phyloP scores from a whole-genome alignment of 2,797 vertebrate species.

The Propithecus deckenii region DNA sequence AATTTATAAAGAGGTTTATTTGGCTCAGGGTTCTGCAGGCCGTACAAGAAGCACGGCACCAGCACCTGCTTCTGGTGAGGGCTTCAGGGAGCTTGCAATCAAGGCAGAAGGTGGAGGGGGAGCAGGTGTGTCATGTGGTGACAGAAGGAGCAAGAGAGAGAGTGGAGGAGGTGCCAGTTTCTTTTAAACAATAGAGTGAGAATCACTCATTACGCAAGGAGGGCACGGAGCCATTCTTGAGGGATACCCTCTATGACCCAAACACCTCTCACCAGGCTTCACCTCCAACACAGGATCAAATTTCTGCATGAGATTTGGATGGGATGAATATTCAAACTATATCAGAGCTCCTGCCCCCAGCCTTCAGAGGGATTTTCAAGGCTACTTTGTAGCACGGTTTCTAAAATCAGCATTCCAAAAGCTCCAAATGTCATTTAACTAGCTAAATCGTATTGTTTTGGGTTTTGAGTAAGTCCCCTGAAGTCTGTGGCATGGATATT shows the following conservation, averaged over 20 bases:
- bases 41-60: not conserved
- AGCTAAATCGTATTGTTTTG: not conserved
- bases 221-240: not conserved
- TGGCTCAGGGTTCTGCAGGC: not conserved
- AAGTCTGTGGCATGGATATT: not conserved
- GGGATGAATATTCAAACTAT: not conserved
- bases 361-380: not conserved
- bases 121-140: not conserved
- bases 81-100: not conserved
- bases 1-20: not conserved
- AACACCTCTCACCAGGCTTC: not conserved
- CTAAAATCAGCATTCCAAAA: not conserved
- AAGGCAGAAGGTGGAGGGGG: not conserved
- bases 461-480: not conserved
- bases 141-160: not conserved
- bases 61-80: not conserved
- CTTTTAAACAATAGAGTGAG: not conserved
- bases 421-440: not conserved
- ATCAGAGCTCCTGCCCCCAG: not conserved
- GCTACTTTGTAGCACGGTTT: not conserved
- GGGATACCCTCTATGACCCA: not conserved
- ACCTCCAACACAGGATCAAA: not conserved
- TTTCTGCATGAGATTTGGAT: not conserved
- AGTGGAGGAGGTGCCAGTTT: not conserved
- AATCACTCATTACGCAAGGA: not conserved